These are phyloP conservation scores for Leptura quadrifasciata DNA, from an alignment of 2,888 invertebrate genomes.

Conservation along the genomic window DNA sequence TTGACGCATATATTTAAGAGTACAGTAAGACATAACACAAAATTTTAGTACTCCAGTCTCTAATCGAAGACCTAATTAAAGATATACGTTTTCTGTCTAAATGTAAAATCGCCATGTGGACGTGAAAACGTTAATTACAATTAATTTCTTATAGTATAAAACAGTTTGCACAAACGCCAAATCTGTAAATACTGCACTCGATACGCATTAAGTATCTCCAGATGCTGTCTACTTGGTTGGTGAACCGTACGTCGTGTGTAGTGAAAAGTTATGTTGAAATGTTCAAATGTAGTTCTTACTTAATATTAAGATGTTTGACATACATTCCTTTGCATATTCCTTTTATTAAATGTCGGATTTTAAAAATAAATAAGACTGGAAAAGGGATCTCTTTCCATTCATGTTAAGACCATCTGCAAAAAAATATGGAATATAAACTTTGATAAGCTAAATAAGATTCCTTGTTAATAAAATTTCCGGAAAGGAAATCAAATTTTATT, in stretches of 20 bases:
- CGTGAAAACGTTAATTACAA: too few species aligned
- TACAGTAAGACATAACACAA: not conserved
- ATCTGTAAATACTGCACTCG: too few species aligned
- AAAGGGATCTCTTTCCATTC: constrained; percentile 20
- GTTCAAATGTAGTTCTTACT: too few species aligned
- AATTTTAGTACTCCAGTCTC: too few species aligned
- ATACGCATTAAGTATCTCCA: not conserved
- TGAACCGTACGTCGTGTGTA: too few species aligned
- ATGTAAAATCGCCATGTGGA: too few species aligned
- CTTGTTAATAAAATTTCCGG: constrained; percentile 58
- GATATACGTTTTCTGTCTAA: too few species aligned
- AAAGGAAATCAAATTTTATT: constrained; percentile 59
- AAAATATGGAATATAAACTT: constrained; percentile 48
- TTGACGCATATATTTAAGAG: constrained; percentile 22
- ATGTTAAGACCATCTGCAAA: constrained; percentile 40
- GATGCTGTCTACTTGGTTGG: not conserved
- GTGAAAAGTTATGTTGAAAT: too few species aligned
- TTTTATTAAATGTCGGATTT: not conserved
- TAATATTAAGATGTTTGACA: too few species aligned
- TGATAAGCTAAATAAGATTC: constrained; percentile 51
- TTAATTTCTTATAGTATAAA: too few species aligned
- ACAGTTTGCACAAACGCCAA: too few species aligned
- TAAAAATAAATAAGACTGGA: constrained; percentile 3
- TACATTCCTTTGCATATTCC: not conserved
- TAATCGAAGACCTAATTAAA: too few species aligned